phyloP scores from a whole-genome alignment of 2,888 invertebrate genomes.

The Hermaeophaga mercurialis region DNA sequence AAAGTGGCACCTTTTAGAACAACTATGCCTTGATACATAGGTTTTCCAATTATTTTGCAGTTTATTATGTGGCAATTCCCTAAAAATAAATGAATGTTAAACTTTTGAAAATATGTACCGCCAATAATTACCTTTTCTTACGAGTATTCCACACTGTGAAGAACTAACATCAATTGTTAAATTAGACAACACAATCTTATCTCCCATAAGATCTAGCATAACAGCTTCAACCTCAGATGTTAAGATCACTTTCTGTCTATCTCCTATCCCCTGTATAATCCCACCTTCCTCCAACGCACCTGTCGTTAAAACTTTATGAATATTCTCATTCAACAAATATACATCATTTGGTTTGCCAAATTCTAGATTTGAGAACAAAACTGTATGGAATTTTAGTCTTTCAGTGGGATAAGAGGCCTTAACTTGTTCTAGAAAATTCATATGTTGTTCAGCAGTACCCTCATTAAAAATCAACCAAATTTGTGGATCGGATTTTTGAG shows the following conservation, averaged over 20 bases:
- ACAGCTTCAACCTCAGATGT: conserved; percentile 60
- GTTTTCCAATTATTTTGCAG: conserved; percentile 61
- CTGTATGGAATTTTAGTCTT: conserved; percentile 56
- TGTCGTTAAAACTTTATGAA: conserved; percentile 59
- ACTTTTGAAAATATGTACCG: too few relatives aligned
- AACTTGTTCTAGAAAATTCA: conserved; percentile 57
- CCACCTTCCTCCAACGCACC: conserved; percentile 63
- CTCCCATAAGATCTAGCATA: conserved; percentile 62
- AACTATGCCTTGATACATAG: conserved; percentile 63
- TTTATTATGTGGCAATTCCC: conserved; percentile 58
- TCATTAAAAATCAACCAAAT: conserved; percentile 60
- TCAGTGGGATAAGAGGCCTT: conserved; percentile 54
- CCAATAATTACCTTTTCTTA: conserved; percentile 57
- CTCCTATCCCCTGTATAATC: conserved; percentile 46
- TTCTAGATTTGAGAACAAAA: conserved; percentile 56
- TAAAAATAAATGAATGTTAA: conserved; percentile 5
- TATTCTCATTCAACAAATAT: conserved; percentile 60
- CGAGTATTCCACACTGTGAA: conserved; percentile 58
- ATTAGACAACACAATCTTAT: conserved; percentile 61
- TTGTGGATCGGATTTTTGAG: conserved; percentile 37
- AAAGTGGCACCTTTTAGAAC: conserved; percentile 58
- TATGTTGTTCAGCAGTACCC: conserved; percentile 57
- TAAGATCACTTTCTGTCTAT: conserved; percentile 44
- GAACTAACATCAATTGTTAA: conserved; percentile 61
- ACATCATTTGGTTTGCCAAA: conserved; percentile 57